A percentile compares a stretch with the other conserved stretches of the same genome.
phyloP scores from a whole-genome alignment of 1,140 invertebrate genomes.

The Conopomorpha cramerella region DNA sequence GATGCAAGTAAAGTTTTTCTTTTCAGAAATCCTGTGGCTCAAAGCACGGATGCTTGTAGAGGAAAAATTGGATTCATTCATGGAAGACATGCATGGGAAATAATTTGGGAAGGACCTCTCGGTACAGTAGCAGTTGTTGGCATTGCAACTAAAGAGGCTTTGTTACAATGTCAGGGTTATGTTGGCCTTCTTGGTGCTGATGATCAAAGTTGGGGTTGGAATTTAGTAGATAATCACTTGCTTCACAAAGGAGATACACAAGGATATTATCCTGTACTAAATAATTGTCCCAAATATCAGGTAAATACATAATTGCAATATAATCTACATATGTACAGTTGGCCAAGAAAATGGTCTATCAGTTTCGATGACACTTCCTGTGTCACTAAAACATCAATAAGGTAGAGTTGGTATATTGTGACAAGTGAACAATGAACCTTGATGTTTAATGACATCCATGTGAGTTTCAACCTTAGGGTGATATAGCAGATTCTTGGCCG shows the following conservation, averaged over 20 bases:
- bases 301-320: no score
- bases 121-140: constrained; percentile 95
- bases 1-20: constrained; percentile 2
- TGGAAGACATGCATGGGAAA: constrained; percentile 97
- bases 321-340: no score
- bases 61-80: constrained; percentile 93
- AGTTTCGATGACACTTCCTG: no score
- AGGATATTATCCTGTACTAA: constrained; percentile 93
- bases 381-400: no score
- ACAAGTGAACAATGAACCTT: no score
- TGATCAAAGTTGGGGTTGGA: constrained; percentile 99
- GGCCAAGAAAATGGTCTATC: no score
- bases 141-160: constrained; percentile 92
- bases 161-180: constrained; percentile 91
- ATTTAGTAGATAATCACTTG: constrained; percentile 96
- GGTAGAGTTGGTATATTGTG: no score
- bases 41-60: constrained; percentile 96
- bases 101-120: constrained; percentile 98
- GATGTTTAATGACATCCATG: no score
- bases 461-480: no score
- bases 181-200: constrained; percentile 92
- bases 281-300: constrained; percentile 98
- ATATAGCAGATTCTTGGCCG: no score
- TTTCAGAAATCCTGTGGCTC: constrained; percentile 90
- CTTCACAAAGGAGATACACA: constrained; percentile 95